Percentiles rank a stretch among this genome's conserved stretches.
These are phyloP conservation scores for Microcaecilia unicolor DNA, from an alignment of 2,797 vertebrate species.

Conservation along the genomic window DNA sequence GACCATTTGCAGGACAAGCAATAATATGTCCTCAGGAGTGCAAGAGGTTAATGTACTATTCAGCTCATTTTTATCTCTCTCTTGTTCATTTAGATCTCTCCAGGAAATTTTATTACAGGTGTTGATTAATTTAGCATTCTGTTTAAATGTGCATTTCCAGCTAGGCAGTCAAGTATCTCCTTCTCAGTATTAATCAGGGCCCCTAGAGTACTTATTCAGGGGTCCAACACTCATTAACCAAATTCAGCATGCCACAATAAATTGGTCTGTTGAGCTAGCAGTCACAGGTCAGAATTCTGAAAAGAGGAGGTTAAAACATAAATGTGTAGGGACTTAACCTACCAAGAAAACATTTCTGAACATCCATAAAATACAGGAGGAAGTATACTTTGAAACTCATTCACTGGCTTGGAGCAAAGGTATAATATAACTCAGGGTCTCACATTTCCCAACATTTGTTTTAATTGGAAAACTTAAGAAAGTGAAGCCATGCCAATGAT, in stretches of 20 bases:
- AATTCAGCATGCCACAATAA: constrained; percentile 21
- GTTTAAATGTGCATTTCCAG: background rate
- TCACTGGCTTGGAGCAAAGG: constrained; percentile 7
- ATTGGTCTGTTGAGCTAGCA: constrained; percentile 13
- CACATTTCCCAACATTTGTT: constrained; percentile 22
- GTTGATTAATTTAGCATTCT: background rate
- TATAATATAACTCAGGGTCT: constrained; percentile 20
- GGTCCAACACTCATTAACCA: constrained; percentile 20
- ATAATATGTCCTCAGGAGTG: too few relatives aligned
- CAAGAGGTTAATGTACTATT: too few relatives aligned
- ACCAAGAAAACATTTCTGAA: constrained; percentile 4
- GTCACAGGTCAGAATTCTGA: constrained; percentile 21
- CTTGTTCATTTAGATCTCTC: too few relatives aligned
- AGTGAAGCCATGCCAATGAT: constrained; percentile 36
- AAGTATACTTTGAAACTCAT: background rate
- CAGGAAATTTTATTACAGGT: background rate
- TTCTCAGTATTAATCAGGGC: constrained; percentile 11
- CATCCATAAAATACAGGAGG: constrained; percentile 3
- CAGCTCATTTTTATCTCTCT: too few relatives aligned
- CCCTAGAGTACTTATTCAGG: background rate
- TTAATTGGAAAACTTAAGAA: constrained; percentile 41
- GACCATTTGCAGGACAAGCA: too few relatives aligned
- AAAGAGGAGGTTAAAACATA: constrained; percentile 10
- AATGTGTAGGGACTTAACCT: constrained; percentile 3
- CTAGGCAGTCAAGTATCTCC: constrained; percentile 2